Conservation (phyloP, 2,797 vertebrate species). For the Gymnodraco acuticeps region DNA sequence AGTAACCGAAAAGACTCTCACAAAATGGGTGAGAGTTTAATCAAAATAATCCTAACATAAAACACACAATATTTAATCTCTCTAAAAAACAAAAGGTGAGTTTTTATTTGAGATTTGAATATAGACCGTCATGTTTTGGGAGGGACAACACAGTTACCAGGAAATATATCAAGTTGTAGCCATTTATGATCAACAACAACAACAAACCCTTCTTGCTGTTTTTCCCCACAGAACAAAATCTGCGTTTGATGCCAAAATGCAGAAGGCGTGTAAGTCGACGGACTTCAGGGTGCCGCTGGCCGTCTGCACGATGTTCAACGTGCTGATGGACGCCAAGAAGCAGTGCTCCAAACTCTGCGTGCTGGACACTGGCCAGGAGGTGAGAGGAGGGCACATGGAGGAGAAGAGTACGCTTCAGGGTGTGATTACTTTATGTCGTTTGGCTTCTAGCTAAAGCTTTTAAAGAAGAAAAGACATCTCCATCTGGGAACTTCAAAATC, state of each 20-base stretch:
- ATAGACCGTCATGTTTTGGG: too few relatives aligned
- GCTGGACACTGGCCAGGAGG: slow-evolving; percentile 94
- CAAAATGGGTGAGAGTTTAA: too few relatives aligned
- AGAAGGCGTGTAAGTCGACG: slow-evolving; percentile 91
- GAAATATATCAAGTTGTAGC: not conserved
- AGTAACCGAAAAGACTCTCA: too few relatives aligned
- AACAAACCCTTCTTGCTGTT: not conserved
- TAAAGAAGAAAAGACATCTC: not conserved
- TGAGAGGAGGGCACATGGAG: slow-evolving; percentile 47
- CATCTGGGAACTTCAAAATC: too few relatives aligned
- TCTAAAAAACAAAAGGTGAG: rapidly evolving
- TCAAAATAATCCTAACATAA: too few relatives aligned
- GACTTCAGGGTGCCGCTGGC: slow-evolving; percentile 89
- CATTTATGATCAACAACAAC: not conserved
- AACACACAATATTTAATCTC: too few relatives aligned
- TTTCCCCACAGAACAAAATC: slow-evolving; percentile 89
- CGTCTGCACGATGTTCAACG: slow-evolving; percentile 97
- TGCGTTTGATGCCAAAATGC: slow-evolving; percentile 93
- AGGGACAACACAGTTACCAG: too few relatives aligned
- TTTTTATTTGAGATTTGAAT: too few relatives aligned
- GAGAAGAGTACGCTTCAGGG: too few relatives aligned
- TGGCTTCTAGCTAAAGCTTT: too few relatives aligned
- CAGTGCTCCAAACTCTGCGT: slow-evolving; percentile 95
- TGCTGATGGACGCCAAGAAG: slow-evolving; percentile 94
- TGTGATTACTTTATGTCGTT: too few relatives aligned